Evolutionary conservation across 2,113 vertebrate species (phyloP).

Genomic region (Protobothrops flavoviridis): DNA sequence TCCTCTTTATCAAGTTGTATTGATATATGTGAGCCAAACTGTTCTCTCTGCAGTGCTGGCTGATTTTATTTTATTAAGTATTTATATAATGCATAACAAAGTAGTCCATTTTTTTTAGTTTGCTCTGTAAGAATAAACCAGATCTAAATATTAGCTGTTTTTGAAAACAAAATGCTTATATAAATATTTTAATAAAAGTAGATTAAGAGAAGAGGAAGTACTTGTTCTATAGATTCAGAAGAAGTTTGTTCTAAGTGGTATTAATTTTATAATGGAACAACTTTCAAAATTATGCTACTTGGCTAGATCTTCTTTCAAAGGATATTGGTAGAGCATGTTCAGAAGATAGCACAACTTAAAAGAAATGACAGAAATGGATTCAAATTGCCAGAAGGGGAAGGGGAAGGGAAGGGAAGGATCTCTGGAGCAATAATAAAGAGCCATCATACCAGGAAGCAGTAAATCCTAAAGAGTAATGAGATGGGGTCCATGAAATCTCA

Average conservation of each 20-base stretch:
- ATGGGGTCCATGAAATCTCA: neutral
- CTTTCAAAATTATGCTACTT: neutral
- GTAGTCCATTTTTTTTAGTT: neutral
- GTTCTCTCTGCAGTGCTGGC: neutral
- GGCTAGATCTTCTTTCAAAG: neutral
- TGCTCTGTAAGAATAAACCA: neutral
- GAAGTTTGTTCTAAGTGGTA: neutral
- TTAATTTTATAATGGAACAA: neutral
- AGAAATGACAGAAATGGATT: neutral
- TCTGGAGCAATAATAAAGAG: neutral
- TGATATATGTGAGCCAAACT: neutral
- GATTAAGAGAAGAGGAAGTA: constrained; percentile 2
- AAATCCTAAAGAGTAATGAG: neutral
- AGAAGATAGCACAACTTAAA: neutral
- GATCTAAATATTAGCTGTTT: neutral
- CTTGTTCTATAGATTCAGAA: neutral
- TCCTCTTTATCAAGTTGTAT: neutral
- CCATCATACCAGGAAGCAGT: neutral
- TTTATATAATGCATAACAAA: constrained; percentile 6
- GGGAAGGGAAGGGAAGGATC: neutral
- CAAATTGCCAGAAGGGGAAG: neutral
- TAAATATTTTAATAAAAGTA: constrained; percentile 17
- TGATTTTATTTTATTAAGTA: constrained; percentile 12
- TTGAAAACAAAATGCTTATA: neutral
- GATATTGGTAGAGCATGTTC: neutral